Base-by-base conservation (phyloP, 2,797 vertebrate genomes). In the Enteromius paludinosus region DNA sequence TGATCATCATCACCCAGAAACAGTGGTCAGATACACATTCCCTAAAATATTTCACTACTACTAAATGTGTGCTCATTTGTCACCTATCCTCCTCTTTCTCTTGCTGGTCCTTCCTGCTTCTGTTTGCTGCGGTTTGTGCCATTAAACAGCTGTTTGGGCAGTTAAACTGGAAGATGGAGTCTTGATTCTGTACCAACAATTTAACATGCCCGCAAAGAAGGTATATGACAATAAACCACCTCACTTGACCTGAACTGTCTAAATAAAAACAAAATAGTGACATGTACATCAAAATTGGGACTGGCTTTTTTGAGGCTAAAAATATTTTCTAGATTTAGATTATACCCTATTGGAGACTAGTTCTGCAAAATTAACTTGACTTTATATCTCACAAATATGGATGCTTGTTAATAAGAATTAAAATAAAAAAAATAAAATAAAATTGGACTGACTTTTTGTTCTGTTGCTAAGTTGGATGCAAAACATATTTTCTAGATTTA, bases 91-190 rank as follows among this genome's bases (percentile, higher is more conserved):
- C 9, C 8, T 76, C 20, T 72, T 1, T 45, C 14, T 28, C 12
- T 70, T 35, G 4, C 20, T 61, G 17, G n/a, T 43, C 43, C 2
- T 18, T 56, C 30, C 20, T 74, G 71, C 52, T 56, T 7, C 56
- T 59, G 52, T 23, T 35, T 35, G 35, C 35, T n/a, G n/a, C n/a
- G n/a, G n/a, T n/a, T n/a, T n/a, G n/a, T n/a, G 3, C 7, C 1
- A 3, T 45, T 62, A 64, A 77, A 77, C 25, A 68, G 81, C 5
- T 68, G 14, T 76, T 76, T 41, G 23, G 62, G 9, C 62, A 8
- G 12, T 9, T 61, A 61, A 83, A 77, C 66, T 77, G 41, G 33
- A 76, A 25, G 47, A 59, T 9, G 11, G 61, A 68, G 59, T 76
- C 15, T 47, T 45, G 45, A 70, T 4, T 47, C 52, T 82, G 11